phyloP scores from a whole-genome alignment of 92 coral and sea anemone species.

The Epizoanthus stellaris region DNA sequence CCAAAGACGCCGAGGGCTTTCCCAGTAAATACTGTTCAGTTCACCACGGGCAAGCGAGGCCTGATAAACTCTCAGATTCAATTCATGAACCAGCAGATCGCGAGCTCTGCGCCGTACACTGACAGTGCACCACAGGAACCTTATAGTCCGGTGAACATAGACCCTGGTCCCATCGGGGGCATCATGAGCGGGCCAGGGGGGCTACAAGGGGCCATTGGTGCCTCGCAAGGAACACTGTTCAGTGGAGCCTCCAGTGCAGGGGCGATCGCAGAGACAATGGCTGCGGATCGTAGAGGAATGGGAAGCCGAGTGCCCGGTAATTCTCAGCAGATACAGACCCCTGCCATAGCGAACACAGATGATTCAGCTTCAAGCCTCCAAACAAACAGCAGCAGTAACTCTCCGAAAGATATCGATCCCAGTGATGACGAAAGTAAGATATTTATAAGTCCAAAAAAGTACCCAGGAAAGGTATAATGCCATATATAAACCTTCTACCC shows the following conservation, averaged over 20 bases:
- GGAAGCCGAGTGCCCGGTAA: not conserved
- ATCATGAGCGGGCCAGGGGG: constrained; percentile 22
- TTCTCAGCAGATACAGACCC: constrained; percentile 1
- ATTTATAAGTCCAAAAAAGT: not conserved
- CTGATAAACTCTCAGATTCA: constrained; percentile 10
- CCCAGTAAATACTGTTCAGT: constrained; percentile 9
- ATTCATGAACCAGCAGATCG: constrained; percentile 16
- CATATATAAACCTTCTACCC: no score
- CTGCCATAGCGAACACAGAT: not conserved
- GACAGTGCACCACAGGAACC: not conserved
- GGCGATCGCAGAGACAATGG: not conserved
- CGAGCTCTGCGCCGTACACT: not conserved
- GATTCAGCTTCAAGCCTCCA: not conserved
- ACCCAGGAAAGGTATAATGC: no score
- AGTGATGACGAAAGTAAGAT: constrained; percentile 37
- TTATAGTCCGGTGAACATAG: constrained; percentile 7
- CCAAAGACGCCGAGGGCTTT: constrained; percentile 12
- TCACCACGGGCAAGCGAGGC: constrained; percentile 9
- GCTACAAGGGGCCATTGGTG: constrained; percentile 21
- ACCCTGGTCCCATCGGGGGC: constrained; percentile 29
- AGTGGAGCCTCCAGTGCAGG: constrained; percentile 2
- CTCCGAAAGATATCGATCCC: constrained; percentile 1
- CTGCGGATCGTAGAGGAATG: constrained; percentile 13
- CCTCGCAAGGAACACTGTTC: constrained; percentile 16
- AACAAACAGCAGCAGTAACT: constrained; percentile 2